Conservation (phyloP, 2,113 vertebrate genomes). For the Vombatus ursinus region DNA sequence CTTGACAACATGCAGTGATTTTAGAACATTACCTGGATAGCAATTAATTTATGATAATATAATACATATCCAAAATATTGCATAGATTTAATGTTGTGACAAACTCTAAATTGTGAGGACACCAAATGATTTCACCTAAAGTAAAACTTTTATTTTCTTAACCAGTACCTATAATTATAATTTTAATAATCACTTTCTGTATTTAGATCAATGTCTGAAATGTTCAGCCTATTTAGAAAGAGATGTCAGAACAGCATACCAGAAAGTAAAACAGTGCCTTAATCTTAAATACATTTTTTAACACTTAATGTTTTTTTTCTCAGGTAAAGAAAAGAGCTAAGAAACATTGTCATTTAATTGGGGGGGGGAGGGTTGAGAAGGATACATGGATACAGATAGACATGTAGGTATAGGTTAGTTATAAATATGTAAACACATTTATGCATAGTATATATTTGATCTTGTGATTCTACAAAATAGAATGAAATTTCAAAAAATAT, state of each 20-base stretch:
- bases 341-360: neutral
- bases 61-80: neutral
- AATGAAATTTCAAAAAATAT: neutral
- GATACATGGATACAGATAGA: neutral
- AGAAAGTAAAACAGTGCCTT: neutral
- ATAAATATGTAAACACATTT: neutral
- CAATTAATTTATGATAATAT: neutral
- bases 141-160: constrained; percentile 4
- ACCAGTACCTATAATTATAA: neutral
- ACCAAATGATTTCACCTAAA: neutral
- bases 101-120: neutral
- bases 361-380: neutral
- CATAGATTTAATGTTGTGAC: neutral
- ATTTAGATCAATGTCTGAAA: neutral
- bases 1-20: neutral
- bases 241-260: neutral
- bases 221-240: neutral
- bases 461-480: constrained; percentile 19
- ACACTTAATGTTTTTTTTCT: neutral
- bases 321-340: neutral
- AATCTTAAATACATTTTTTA: neutral
- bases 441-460: neutral
- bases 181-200: neutral
- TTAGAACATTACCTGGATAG: neutral
- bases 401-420: neutral